These are phyloP conservation scores for Coluber constrictor DNA, from an alignment of 2,797 vertebrate genomes.

Conservation along the genomic window DNA sequence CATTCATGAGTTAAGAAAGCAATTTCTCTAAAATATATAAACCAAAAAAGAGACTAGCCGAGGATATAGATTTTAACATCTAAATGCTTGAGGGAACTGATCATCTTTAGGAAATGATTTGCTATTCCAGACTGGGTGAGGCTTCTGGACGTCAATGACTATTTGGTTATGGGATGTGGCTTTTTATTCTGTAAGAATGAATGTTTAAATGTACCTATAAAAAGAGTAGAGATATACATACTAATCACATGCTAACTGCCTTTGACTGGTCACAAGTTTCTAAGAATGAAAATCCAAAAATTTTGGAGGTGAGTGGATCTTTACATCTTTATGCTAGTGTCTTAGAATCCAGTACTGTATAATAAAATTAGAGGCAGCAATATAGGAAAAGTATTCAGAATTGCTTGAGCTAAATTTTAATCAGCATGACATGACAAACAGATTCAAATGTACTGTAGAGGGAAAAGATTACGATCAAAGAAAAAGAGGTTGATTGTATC, in stretches of 20 bases:
- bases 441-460: not conserved
- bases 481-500: not conserved
- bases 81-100: not conserved
- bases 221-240: not conserved
- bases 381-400: not conserved
- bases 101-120: not conserved
- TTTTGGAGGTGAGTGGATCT: constrained; percentile 1
- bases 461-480: not conserved
- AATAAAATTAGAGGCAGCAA: not conserved
- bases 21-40: too few relatives aligned
- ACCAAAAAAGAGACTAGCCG: not conserved
- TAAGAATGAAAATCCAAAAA: not conserved
- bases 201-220: not conserved
- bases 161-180: not conserved
- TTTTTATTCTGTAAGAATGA: not conserved
- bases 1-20: not conserved
- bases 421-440: not conserved
- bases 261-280: not conserved
- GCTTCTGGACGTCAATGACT: not conserved
- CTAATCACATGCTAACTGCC: not conserved
- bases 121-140: not conserved
- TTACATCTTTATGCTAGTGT: not conserved
- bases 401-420: not conserved
- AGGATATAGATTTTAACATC: too few relatives aligned
- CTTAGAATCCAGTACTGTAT: not conserved